A percentile compares a stretch with the other conserved stretches of the same genome.
Evolutionary conservation across 2,888 invertebrate species (phyloP).

Genomic region (Sarcophaga caerulescens): DNA sequence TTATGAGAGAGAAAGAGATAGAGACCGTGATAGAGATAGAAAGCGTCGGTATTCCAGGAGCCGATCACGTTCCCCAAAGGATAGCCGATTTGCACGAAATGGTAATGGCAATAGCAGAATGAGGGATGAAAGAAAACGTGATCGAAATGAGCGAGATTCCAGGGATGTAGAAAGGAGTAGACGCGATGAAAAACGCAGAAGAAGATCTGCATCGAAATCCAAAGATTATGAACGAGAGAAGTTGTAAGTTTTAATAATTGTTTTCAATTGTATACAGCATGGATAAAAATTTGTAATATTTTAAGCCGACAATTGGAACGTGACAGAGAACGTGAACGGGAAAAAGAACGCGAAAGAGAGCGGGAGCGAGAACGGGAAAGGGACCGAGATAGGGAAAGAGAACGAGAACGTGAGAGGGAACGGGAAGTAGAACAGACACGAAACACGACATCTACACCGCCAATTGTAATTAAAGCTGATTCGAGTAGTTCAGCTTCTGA

Average conservation of each 20-base stretch:
- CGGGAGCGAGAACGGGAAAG: constrained; percentile 66
- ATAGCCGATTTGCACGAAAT: constrained; percentile 74
- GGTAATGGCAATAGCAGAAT: constrained; percentile 72
- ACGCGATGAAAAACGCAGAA: constrained; percentile 77
- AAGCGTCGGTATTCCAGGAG: constrained; percentile 74
- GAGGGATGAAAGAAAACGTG: constrained; percentile 76
- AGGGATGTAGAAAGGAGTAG: constrained; percentile 72
- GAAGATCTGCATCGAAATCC: constrained; percentile 74
- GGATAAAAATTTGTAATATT: neutral
- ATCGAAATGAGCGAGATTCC: constrained; percentile 66
- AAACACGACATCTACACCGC: constrained; percentile 67
- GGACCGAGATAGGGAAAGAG: constrained; percentile 65
- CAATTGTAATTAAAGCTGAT: constrained; percentile 76
- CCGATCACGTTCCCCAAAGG: constrained; percentile 72
- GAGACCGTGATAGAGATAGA: constrained; percentile 76
- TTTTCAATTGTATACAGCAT: neutral
- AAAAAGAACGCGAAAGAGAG: constrained; percentile 74
- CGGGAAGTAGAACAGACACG: constrained; percentile 75
- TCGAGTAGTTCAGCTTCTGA: constrained; percentile 79
- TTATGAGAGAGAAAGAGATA: constrained; percentile 71
- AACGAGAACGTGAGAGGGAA: constrained; percentile 81
- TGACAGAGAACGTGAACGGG: constrained; percentile 81
- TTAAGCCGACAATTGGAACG: constrained; percentile 73
- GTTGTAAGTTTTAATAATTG: constrained; percentile 70
- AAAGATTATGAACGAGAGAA: constrained; percentile 76